These are phyloP conservation scores for Xiphophorus hellerii DNA, from an alignment of 2,113 vertebrate genomes.

Conservation along the genomic window DNA sequence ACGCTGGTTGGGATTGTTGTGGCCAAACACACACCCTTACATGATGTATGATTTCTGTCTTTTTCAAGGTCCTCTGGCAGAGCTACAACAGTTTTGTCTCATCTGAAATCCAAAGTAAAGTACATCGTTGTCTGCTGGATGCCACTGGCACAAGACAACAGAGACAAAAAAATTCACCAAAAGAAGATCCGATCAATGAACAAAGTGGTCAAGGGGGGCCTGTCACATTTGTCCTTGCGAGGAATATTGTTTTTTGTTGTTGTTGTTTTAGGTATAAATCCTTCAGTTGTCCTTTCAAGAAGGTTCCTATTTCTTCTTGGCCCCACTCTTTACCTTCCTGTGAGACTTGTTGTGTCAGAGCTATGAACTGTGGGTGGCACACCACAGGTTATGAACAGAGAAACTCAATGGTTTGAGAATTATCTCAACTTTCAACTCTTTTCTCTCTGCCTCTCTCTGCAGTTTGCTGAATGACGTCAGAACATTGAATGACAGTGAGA, in stretches of 20 bases:
- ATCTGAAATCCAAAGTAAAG: conserved; percentile 62
- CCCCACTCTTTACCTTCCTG: conserved; percentile 37
- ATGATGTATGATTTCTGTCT: conserved; percentile 49
- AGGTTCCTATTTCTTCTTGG: conserved; percentile 33
- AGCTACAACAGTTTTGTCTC: conserved; percentile 47
- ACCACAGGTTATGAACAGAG: conserved; percentile 43
- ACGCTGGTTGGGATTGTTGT: conserved; percentile 64
- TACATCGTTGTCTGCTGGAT: conserved; percentile 65
- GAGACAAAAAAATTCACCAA: conserved; percentile 56
- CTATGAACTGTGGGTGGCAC: conserved; percentile 39
- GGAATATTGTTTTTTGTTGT: conserved; percentile 40
- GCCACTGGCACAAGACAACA: conserved; percentile 50
- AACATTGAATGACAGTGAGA: conserved; percentile 75
- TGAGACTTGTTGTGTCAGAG: conserved; percentile 48
- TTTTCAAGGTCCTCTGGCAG: conserved; percentile 45
- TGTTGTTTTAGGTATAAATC: not conserved
- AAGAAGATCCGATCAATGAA: conserved; percentile 45
- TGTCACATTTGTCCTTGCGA: conserved; percentile 61
- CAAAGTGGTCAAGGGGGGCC: conserved; percentile 54
- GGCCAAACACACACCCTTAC: conserved; percentile 39
- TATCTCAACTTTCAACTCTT: conserved; percentile 39
- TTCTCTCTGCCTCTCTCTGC: conserved; percentile 62
- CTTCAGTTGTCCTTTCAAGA: conserved; percentile 34
- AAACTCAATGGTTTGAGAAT: conserved; percentile 29
- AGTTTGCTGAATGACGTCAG: conserved; percentile 64